Percentiles rank a stretch among this genome's conserved stretches.
Conservation (phyloP, 2,888 invertebrate genomes). For the Xanthia icteritia region DNA sequence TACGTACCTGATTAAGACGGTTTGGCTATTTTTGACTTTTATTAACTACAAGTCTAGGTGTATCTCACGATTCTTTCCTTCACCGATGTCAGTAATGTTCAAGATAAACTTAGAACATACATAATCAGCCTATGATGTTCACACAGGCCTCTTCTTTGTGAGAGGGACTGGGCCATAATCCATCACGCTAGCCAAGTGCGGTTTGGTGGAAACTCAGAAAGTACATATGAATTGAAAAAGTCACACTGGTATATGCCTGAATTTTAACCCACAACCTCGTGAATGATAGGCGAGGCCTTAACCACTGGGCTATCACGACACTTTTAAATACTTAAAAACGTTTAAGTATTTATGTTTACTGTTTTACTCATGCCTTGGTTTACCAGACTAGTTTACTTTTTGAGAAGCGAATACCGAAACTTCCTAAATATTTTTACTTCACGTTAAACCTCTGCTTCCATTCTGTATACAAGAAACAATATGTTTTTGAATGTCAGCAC, state of each 20-base stretch:
- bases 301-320: not conserved
- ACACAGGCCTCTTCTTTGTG: too few species aligned
- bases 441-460: not conserved
- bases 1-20: not conserved
- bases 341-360: not conserved
- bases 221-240: not conserved
- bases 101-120: too few species aligned
- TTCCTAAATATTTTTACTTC: not conserved
- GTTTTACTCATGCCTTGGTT: not conserved
- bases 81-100: too few species aligned
- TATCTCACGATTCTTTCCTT: too few species aligned
- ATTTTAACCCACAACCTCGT: not conserved
- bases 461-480: conserved; percentile 35
- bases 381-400: not conserved
- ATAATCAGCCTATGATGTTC: too few species aligned
- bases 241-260: not conserved
- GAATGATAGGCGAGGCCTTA: not conserved
- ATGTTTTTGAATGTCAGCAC: conserved; percentile 55
- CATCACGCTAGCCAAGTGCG: not conserved
- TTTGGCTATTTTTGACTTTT: too few species aligned
- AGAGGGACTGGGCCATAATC: not conserved
- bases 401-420: not conserved
- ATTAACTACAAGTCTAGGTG: too few species aligned
- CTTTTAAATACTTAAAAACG: not conserved
- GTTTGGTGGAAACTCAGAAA: not conserved